Percentiles rank a stretch among this genome's conserved stretches.
phyloP scores from a whole-genome alignment of 2,797 vertebrate genomes.

The Cryptoprocta ferox region DNA sequence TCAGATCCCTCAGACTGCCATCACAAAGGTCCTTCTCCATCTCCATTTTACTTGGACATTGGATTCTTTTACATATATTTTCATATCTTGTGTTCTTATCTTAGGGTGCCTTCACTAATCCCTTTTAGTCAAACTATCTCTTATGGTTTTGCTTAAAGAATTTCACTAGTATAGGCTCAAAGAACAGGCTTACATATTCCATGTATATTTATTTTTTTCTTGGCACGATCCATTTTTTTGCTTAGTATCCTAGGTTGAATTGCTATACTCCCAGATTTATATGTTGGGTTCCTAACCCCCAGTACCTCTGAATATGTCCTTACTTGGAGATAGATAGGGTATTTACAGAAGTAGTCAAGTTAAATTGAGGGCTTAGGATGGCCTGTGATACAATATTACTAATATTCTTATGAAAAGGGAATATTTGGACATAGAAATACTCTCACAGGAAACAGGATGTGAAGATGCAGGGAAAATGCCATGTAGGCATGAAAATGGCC shows the following conservation, averaged over 20 bases:
- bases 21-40: background rate
- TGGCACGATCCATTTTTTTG: background rate
- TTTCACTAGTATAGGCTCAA: background rate
- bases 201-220: background rate
- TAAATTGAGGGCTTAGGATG: background rate
- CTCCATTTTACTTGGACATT: background rate
- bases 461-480: background rate
- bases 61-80: background rate
- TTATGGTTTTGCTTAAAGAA: background rate
- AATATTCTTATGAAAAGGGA: background rate
- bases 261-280: background rate
- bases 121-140: background rate
- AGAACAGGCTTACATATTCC: background rate
- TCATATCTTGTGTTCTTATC: background rate
- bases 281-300: background rate
- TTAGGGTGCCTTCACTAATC: background rate
- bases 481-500: background rate
- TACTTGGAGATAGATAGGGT: background rate
- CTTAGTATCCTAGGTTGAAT: background rate
- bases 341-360: background rate
- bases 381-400: background rate
- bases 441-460: background rate
- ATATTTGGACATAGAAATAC: background rate
- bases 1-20: background rate
- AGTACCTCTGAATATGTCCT: background rate